These are phyloP conservation scores for Oxyura jamaicensis DNA, from an alignment of 2,113 vertebrate genomes.

Conservation along the genomic window DNA sequence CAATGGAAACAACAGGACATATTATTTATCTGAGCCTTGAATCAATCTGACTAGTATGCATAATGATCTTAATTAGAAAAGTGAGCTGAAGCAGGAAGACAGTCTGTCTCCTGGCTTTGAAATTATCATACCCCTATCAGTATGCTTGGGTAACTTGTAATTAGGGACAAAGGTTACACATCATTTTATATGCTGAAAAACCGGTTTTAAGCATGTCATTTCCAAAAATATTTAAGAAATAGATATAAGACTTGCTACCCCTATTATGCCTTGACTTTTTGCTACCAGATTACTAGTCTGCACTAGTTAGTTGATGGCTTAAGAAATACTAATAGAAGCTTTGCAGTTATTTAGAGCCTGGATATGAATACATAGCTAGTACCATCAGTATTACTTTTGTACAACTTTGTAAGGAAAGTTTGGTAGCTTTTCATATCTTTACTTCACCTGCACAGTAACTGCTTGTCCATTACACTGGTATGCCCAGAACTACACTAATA, in stretches of 20 bases:
- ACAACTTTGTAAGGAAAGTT: background rate
- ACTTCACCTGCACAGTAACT: background rate
- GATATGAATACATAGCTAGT: background rate
- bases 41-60: constrained; percentile 61
- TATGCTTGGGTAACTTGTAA: constrained; percentile 63
- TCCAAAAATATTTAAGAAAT: constrained; percentile 58
- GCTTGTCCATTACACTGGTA: background rate
- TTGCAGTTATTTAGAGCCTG: background rate
- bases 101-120: constrained; percentile 62
- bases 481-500: background rate
- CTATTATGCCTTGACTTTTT: constrained; percentile 12
- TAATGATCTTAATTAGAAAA: constrained; percentile 71
- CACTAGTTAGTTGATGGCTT: background rate
- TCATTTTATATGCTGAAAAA: constrained; percentile 59
- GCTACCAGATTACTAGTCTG: background rate
- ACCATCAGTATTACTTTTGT: background rate
- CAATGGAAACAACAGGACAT: constrained; percentile 59
- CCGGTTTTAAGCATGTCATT: constrained; percentile 53
- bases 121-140: constrained; percentile 66
- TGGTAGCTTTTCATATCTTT: background rate
- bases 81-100: constrained; percentile 50
- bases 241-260: constrained; percentile 9
- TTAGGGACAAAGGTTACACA: constrained; percentile 70
- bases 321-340: background rate
- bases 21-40: constrained; percentile 61